Base-by-base conservation (phyloP, 2,888 invertebrate genomes). In the Parnassius smintheus region DNA sequence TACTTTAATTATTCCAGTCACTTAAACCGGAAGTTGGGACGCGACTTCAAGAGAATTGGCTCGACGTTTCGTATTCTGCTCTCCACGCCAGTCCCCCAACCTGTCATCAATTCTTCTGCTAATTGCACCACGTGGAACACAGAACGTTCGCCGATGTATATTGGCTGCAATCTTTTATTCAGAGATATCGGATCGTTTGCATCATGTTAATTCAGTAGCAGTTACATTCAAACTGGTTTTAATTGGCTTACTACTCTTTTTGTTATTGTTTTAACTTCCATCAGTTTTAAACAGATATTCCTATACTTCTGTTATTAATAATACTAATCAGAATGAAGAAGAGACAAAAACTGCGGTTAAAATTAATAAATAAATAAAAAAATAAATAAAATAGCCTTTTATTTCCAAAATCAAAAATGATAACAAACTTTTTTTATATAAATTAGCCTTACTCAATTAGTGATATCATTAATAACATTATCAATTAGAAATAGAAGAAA, bases 41-140 rank as follows among this genome's bases (percentile, higher is more conserved):
- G 70, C 63, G 67, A 73, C 73, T 75, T 73, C 69, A 72, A 74
- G 68, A 72, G 72, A 73, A 78, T 80, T 78, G 78, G 75, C 77
- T 73, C 72, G 68, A 67, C 72, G 73, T 74, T 75, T 74, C 67
- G 69, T 67, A 70, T 72, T 72, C 72, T 62, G 68, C 69, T 68
- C 70, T 69, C 62, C 64, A 65, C 67, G 67, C 64, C 69, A 69
- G 73, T 72, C 76, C 73, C 75, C 73, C 81, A 80, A 83, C 85
- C 81, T 80, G 77, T 78, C 77, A 78, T 78, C 81, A 75, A 78
- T 82, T 83, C 82, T 80, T 80, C 72, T 74, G 72, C 82, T 86
- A 86, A 87, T 86, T 87, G 86, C 56, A 41, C 64, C 64, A 56
- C 56, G 59, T 60, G 59, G 44, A 41, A 48, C 48, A 7, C 18